Evolutionary conservation across 2,113 vertebrate species (phyloP).

Genomic region (Paraplagusia blochii): DNA sequence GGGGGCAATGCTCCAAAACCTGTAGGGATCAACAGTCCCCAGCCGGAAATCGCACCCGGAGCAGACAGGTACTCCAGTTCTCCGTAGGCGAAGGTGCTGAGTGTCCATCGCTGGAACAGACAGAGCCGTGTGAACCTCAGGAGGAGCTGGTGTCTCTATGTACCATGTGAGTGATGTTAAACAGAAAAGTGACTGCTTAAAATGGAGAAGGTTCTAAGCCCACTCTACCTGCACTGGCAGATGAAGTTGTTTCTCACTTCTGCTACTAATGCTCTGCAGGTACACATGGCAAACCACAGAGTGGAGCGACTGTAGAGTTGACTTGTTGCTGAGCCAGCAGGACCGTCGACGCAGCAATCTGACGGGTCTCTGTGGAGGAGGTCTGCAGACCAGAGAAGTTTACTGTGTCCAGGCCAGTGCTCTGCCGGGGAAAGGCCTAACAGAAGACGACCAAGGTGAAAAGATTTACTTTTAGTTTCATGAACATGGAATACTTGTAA

Average conservation of each 20-base stretch:
- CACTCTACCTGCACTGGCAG: no score
- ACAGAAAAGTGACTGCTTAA: neutral
- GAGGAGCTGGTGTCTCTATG: constrained; percentile 80
- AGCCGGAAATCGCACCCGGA: constrained; percentile 77
- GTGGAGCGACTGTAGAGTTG: constrained; percentile 92
- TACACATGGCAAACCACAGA: constrained; percentile 90
- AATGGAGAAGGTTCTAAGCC: neutral
- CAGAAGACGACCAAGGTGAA: constrained; percentile 86
- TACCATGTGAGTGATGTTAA: constrained; percentile 75
- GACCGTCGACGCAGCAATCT: constrained; percentile 90
- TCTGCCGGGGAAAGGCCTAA: constrained; percentile 79
- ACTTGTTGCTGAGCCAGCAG: constrained; percentile 90
- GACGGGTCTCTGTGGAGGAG: constrained; percentile 91
- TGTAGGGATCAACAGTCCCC: constrained; percentile 78
- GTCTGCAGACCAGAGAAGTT: constrained; percentile 86
- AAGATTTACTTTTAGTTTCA: no score
- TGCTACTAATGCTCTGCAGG: constrained; percentile 53
- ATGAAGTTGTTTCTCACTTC: no score
- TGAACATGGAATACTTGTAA: no score
- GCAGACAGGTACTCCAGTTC: constrained; percentile 81
- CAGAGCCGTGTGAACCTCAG: constrained; percentile 78
- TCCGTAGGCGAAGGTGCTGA: constrained; percentile 78
- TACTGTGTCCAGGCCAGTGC: constrained; percentile 90
- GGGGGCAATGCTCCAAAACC: constrained; percentile 86
- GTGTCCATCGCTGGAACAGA: constrained; percentile 84